Conservation (phyloP, 2,888 invertebrate genomes). For the Lypha dubia region DNA sequence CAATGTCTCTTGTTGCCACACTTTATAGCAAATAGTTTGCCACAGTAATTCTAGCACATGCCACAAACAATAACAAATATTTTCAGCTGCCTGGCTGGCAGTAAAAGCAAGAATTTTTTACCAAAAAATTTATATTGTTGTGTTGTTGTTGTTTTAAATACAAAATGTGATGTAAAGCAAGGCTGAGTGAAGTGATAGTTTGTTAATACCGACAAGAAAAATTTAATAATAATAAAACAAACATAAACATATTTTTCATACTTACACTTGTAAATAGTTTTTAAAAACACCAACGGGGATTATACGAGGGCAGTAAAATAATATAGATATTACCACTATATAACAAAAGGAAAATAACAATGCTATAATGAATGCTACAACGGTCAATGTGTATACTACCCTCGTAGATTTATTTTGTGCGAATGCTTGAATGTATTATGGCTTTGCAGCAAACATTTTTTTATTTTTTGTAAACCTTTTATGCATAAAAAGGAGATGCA, state of each 20-base stretch:
- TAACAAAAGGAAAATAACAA: too few species aligned
- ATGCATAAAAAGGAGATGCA: slow-evolving; percentile 23
- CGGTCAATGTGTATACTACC: too few species aligned
- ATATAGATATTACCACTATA: too few species aligned
- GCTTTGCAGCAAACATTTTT: slow-evolving; percentile 49
- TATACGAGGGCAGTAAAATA: background rate
- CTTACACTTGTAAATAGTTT: slow-evolving; percentile 71
- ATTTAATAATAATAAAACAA: slow-evolving; percentile 37
- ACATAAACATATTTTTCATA: slow-evolving; percentile 68
- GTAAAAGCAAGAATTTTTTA: slow-evolving; percentile 39
- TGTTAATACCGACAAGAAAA: slow-evolving; percentile 48
- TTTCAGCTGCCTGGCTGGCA: slow-evolving; percentile 53
- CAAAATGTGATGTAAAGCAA: background rate
- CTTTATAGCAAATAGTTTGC: slow-evolving; percentile 59
- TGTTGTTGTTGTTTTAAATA: slow-evolving; percentile 23
- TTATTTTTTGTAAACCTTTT: slow-evolving; percentile 42
- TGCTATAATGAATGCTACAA: too few species aligned
- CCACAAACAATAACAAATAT: slow-evolving; percentile 68
- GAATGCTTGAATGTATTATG: slow-evolving; percentile 33
- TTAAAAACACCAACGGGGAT: slow-evolving; percentile 41
- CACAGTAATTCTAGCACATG: slow-evolving; percentile 61
- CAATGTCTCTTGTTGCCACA: slow-evolving; percentile 49
- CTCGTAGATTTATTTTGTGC: slow-evolving; percentile 8
- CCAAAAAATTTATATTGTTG: slow-evolving; percentile 10
- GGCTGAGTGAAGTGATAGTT: slow-evolving; percentile 59